These are phyloP conservation scores for Bilobella aurantiaca DNA, from an alignment of 1,140 invertebrate genomes.

Conservation along the genomic window DNA sequence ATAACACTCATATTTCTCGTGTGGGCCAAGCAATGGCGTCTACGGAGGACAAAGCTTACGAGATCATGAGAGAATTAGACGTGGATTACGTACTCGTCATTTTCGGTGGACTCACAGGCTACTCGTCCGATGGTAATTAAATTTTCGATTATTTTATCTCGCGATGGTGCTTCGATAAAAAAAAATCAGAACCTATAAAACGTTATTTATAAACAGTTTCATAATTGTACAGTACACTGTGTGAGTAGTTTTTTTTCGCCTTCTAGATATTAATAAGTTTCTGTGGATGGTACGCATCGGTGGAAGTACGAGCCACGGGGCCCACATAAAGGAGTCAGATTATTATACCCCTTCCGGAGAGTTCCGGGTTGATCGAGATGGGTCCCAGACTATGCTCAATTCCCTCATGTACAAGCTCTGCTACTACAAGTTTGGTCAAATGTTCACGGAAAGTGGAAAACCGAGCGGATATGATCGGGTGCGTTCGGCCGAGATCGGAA, in stretches of 20 bases:
- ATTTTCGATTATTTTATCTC: constrained; percentile 1
- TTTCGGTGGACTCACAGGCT: constrained; percentile 95
- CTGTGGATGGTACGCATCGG: constrained; percentile 99
- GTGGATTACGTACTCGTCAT: constrained; percentile 97
- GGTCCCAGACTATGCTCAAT: constrained; percentile 72
- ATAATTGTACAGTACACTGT: neutral
- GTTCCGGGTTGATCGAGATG: constrained; percentile 85
- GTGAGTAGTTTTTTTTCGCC: constrained; percentile 7
- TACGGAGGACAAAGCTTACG: constrained; percentile 87
- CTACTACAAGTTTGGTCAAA: constrained; percentile 85
- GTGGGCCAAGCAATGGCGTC: constrained; percentile 97
- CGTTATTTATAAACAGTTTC: too few relatives aligned
- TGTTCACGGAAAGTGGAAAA: constrained; percentile 87
- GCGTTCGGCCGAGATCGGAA: constrained; percentile 81
- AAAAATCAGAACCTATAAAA: too few relatives aligned
- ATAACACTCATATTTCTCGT: constrained; percentile 94
- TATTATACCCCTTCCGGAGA: constrained; percentile 91
- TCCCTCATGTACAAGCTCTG: constrained; percentile 96
- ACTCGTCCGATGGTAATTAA: constrained; percentile 81
- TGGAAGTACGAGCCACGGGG: constrained; percentile 85
- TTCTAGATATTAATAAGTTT: constrained; percentile 90
- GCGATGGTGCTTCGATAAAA: too few relatives aligned
- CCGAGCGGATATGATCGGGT: constrained; percentile 77
- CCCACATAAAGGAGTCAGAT: constrained; percentile 90
- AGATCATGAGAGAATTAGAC: constrained; percentile 93